Percentiles rank a stretch among this genome's conserved stretches.
Conservation (phyloP, 2,113 vertebrate genomes). For the Phrynocephalus versicolor region DNA sequence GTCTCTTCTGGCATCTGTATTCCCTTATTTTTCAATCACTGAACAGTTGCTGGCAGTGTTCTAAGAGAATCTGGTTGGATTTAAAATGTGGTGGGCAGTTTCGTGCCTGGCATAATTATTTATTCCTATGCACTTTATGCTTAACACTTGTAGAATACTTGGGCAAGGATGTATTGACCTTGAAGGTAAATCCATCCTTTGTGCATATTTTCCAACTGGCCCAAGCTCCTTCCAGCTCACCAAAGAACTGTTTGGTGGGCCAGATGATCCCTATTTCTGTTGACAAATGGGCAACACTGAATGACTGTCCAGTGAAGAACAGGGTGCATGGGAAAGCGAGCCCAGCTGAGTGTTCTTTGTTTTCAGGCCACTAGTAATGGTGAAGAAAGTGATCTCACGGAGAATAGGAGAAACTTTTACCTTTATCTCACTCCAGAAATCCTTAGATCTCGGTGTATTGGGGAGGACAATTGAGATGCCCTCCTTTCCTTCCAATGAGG, state of each 20-base stretch:
- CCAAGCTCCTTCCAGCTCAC: not conserved
- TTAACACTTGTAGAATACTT: not conserved
- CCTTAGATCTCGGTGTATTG: too few species aligned
- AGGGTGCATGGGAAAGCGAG: not conserved
- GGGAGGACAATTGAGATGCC: too few species aligned
- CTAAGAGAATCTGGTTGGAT: not conserved
- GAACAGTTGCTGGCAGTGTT: not conserved
- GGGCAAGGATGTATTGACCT: not conserved
- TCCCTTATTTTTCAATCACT: not conserved
- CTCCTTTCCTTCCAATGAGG: too few species aligned
- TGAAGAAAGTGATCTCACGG: not conserved
- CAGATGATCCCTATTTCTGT: not conserved
- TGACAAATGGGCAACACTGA: not conserved
- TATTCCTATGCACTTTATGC: not conserved
- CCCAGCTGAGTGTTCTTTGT: not conserved
- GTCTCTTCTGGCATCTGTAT: not conserved
- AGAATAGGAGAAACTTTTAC: too few species aligned
- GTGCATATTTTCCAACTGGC: not conserved
- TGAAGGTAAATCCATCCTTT: not conserved
- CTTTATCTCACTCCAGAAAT: too few species aligned
- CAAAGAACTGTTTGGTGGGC: not conserved
- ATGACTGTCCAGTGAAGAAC: not conserved
- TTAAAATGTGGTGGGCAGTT: not conserved
- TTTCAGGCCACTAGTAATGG: not conserved
- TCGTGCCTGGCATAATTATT: not conserved